These are phyloP conservation scores for Thecophora atra DNA, from an alignment of 2,888 invertebrate genomes.

Conservation along the genomic window DNA sequence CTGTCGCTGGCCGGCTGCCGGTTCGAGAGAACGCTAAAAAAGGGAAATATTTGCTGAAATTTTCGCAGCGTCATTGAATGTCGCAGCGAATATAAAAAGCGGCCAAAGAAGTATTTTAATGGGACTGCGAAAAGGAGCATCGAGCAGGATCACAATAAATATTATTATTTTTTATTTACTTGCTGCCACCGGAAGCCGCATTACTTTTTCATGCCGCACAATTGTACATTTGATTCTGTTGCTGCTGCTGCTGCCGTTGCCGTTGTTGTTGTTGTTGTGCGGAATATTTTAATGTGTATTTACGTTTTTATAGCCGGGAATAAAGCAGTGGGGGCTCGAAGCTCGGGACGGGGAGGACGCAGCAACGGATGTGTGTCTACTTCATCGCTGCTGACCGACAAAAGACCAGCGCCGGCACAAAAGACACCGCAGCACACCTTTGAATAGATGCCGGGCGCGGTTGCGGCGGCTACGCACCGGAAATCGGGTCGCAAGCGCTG, in stretches of 20 bases:
- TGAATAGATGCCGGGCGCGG: neutral
- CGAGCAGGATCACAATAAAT: constrained; percentile 50
- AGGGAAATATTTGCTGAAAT: constrained; percentile 32
- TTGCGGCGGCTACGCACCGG: neutral
- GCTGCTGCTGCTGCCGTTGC: constrained; percentile 9
- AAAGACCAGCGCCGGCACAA: neutral
- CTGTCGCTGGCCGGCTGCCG: neutral
- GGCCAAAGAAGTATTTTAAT: constrained; percentile 18
- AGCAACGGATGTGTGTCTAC: constrained; percentile 21
- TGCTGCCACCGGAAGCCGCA: constrained; percentile 21
- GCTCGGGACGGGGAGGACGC: neutral
- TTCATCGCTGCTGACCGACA: neutral
- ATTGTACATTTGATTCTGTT: constrained; percentile 11
- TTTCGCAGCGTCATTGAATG: constrained; percentile 39
- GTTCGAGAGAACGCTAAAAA: neutral
- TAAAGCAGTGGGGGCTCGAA: neutral
- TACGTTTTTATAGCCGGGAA: constrained; percentile 53
- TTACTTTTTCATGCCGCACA: constrained; percentile 28
- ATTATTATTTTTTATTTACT: constrained; percentile 42
- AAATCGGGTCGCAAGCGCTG: neutral
- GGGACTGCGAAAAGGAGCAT: constrained; percentile 37
- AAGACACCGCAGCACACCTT: constrained; percentile 14
- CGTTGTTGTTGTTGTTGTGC: constrained; percentile 20
- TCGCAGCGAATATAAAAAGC: constrained; percentile 31
- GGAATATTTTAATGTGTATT: constrained; percentile 63